Evolutionary conservation across 2,113 vertebrate species (phyloP).

Genomic region (Erinaceus europaeus): DNA sequence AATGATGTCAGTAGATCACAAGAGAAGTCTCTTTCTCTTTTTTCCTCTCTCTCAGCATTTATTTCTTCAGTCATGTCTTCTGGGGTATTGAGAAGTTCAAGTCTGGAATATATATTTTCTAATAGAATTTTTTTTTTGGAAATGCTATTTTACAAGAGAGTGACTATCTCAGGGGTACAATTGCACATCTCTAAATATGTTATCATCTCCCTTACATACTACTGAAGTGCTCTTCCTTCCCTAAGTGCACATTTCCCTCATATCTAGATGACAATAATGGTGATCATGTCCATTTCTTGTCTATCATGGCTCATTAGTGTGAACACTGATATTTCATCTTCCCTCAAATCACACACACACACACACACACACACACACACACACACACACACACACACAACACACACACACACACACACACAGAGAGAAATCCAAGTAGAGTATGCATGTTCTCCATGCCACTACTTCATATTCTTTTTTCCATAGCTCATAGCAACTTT

Average conservation of each 20-base stretch:
- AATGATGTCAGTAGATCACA: neutral
- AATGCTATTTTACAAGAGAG: neutral
- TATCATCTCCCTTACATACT: no score
- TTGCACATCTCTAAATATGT: no score
- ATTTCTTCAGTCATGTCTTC: neutral
- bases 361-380: no score
- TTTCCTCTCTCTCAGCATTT: neutral
- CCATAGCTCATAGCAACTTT: no score
- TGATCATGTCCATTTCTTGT: neutral
- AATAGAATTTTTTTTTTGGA: neutral
- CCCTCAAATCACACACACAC: no score
- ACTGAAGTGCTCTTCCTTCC: neutral
- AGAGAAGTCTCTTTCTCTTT: neutral
- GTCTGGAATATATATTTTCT: neutral
- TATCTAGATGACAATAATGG: neutral
- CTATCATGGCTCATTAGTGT: neutral
- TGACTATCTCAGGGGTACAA: neutral
- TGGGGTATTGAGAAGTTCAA: neutral
- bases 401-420: no score
- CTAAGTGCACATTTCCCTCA: neutral
- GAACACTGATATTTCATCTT: neutral
- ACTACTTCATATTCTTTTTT: no score
- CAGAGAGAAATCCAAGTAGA: no score
- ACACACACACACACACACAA: no score
- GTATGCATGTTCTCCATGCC: no score